These are phyloP conservation scores for Hanleya hanleyi DNA, from an alignment of 2,888 invertebrate genomes.

Conservation along the genomic window DNA sequence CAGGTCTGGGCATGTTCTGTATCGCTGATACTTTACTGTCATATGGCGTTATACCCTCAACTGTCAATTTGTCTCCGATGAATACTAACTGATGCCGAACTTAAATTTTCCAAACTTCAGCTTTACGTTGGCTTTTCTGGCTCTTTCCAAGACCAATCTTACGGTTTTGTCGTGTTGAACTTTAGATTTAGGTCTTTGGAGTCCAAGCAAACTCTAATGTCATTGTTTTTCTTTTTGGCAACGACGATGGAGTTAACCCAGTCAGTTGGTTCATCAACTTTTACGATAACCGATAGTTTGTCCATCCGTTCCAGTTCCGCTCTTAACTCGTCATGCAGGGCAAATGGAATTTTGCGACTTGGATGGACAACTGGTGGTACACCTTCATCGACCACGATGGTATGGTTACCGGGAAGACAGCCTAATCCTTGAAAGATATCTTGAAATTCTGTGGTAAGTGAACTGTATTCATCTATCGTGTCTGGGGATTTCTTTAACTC, in stretches of 20 bases:
- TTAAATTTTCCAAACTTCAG: too few relatives aligned
- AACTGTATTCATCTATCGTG: neutral
- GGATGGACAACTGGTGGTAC: slow-evolving; percentile 31
- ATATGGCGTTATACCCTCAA: too few relatives aligned
- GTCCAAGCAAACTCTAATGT: slow-evolving; percentile 25
- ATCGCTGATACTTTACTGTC: neutral
- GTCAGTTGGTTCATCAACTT: slow-evolving; percentile 14
- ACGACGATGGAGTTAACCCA: slow-evolving; percentile 24
- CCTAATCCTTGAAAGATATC: slow-evolving; percentile 38
- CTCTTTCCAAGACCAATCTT: too few relatives aligned
- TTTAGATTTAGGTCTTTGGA: slow-evolving; percentile 32
- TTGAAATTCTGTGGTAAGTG: slow-evolving; percentile 11
- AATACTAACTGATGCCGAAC: too few relatives aligned
- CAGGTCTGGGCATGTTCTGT: neutral
- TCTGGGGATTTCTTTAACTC: too few relatives aligned
- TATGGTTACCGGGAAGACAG: slow-evolving; percentile 28
- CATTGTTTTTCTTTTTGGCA: slow-evolving; percentile 18
- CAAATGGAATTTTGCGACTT: slow-evolving; percentile 32
- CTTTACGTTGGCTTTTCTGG: too few relatives aligned
- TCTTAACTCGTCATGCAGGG: slow-evolving; percentile 26
- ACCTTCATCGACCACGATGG: slow-evolving; percentile 19
- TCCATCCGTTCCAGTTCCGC: slow-evolving; percentile 25
- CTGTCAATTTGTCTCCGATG: too few relatives aligned
- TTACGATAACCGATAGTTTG: slow-evolving; percentile 15
- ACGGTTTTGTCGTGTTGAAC: too few relatives aligned